These are phyloP conservation scores for Drosophila lacertosa DNA, from an alignment of 1,140 invertebrate species.

Conservation along the genomic window DNA sequence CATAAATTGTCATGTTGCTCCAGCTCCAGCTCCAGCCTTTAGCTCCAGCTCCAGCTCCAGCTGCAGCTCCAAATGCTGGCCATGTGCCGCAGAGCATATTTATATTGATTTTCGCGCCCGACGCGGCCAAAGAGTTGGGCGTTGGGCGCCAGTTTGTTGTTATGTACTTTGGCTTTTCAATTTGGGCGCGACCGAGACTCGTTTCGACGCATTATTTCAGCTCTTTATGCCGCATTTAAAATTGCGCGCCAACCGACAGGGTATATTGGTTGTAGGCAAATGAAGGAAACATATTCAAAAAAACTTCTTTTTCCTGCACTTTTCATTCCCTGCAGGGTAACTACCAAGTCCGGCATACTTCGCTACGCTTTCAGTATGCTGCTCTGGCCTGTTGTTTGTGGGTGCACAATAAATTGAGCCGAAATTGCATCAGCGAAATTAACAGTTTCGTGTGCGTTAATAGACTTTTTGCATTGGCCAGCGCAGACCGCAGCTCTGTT, in stretches of 20 bases:
- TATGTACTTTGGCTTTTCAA: conserved; percentile 81
- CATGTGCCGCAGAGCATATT: conserved; percentile 72
- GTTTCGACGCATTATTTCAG: conserved; percentile 51
- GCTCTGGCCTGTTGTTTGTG: conserved; percentile 49
- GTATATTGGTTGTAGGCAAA: no score
- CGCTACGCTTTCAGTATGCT: no score
- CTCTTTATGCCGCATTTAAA: neutral
- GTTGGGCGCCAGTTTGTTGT: conserved; percentile 67
- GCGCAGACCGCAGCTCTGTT: conserved; percentile 18
- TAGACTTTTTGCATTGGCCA: conserved; percentile 68
- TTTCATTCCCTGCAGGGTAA: no score
- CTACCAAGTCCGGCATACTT: no score
- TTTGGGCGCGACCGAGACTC: conserved; percentile 59
- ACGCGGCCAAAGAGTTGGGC: conserved; percentile 11
- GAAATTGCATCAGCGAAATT: conserved; percentile 80
- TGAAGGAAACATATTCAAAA: no score
- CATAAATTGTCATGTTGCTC: conserved; percentile 75
- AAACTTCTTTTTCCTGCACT: no score
- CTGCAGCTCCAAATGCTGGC: no score
- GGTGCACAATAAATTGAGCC: conserved; percentile 81
- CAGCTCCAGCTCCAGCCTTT: conserved; percentile 34
- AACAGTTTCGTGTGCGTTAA: conserved; percentile 81
- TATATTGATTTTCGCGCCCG: conserved; percentile 81
- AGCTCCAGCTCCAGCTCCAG: conserved; percentile 37
- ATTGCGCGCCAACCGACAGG: no score